These are phyloP conservation scores for Muricea muricata DNA, from an alignment of 92 coral and sea anemone species.

Conservation along the genomic window DNA sequence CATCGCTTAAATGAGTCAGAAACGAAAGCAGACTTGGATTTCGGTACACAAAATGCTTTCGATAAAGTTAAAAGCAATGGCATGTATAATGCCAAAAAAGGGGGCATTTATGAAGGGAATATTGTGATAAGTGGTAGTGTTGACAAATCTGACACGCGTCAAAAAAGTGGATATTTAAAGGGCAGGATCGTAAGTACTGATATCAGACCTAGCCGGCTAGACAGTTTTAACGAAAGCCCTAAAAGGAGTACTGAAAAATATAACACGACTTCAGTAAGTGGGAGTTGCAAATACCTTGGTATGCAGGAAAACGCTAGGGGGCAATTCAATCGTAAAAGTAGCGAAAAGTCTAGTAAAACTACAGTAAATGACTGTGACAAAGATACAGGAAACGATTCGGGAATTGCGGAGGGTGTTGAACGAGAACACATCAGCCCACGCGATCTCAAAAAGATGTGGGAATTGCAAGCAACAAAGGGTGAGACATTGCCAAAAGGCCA, in stretches of 20 bases:
- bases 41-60: background rate
- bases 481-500: background rate
- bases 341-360: background rate
- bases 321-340: background rate
- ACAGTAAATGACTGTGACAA: background rate
- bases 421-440: slow-evolving; percentile 18
- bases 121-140: background rate
- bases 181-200: background rate
- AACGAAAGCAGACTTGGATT: background rate
- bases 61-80: background rate
- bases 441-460: slow-evolving; percentile 37
- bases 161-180: background rate
- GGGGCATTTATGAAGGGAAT: background rate
- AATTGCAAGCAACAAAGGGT: slow-evolving; percentile 1
- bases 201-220: slow-evolving; percentile 3
- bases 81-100: background rate
- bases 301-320: background rate
- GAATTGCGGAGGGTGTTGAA: background rate
- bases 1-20: background rate
- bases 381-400: background rate
- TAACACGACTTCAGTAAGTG: background rate
- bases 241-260: background rate
- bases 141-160: slow-evolving; percentile 39
- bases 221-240: background rate
- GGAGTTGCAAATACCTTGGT: background rate